A percentile compares a stretch with the other conserved stretches of the same genome.
These are phyloP conservation scores for Ciona savignyi DNA, from an alignment of 23 tunicate genomes.

Conservation along the genomic window DNA sequence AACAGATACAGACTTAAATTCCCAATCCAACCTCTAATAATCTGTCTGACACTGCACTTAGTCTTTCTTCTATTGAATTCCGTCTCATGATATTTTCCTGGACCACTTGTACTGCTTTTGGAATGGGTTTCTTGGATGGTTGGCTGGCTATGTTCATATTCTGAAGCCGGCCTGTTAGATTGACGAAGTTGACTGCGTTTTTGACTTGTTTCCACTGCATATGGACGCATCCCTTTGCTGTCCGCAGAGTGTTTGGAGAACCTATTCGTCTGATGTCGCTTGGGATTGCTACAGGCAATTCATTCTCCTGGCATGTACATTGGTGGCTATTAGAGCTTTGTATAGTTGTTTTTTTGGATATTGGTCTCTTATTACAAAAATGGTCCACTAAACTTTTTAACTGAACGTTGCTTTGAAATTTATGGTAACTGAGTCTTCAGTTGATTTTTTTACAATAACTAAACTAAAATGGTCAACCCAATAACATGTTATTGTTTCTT, in stretches of 20 bases:
- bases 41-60: constrained; percentile 4
- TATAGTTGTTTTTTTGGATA: too few species aligned
- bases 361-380: too few species aligned
- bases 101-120: constrained; percentile 3
- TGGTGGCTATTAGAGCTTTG: too few species aligned
- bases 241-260: constrained; percentile 39
- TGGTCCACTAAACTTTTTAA: too few species aligned
- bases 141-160: background rate
- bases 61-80: constrained; percentile 11
- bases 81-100: background rate
- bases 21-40: constrained; percentile 4
- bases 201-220: constrained; percentile 55
- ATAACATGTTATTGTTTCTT: too few species aligned
- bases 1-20: too few species aligned
- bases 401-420: too few species aligned
- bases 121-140: background rate
- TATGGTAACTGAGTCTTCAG: too few species aligned
- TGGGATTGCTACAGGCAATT: constrained; percentile 38
- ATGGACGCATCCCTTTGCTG: constrained; percentile 36
- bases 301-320: background rate
- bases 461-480: too few species aligned
- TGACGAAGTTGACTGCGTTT: constrained; percentile 13
- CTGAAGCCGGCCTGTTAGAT: background rate
- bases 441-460: too few species aligned
- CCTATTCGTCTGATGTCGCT: constrained; percentile 52